Evolutionary conservation across 2,113 vertebrate genomes (phyloP).

Genomic region (Chamaetylas fuelleborni): DNA sequence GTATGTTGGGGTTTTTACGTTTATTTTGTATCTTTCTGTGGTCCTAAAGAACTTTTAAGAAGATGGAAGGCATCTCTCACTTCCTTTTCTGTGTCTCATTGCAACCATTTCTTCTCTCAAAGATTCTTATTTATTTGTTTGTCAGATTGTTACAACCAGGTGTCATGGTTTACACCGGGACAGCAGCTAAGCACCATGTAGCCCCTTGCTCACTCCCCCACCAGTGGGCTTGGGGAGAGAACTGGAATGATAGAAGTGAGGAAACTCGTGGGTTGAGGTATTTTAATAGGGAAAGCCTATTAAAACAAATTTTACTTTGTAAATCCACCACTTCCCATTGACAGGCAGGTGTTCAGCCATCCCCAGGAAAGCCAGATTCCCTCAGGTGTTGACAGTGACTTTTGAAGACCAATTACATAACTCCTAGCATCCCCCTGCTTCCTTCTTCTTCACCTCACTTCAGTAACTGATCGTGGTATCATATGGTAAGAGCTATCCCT

Average conservation of each 20-base stretch:
- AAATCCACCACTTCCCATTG: not conserved
- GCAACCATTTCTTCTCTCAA: not conserved
- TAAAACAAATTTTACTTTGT: not conserved
- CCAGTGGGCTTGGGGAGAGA: not conserved
- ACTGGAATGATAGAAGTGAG: not conserved
- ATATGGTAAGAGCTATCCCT: not conserved
- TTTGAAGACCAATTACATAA: not conserved
- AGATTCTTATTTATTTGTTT: not conserved
- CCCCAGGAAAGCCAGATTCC: fast-evolving
- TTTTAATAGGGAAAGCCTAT: not conserved
- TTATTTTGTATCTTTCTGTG: not conserved
- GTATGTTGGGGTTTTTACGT: not conserved
- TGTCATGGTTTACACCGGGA: not conserved
- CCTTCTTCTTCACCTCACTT: not conserved
- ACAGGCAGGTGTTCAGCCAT: not conserved
- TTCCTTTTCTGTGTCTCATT: not conserved
- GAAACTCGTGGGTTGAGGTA: not conserved
- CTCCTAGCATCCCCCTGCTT: not conserved
- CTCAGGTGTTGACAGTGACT: too few relatives aligned
- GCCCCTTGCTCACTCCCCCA: not conserved
- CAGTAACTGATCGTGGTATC: not conserved
- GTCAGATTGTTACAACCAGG: not conserved
- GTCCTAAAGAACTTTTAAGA: not conserved
- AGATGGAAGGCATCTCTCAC: not conserved
- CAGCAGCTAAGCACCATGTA: not conserved